These are phyloP conservation scores for Asbolus verrucosus DNA, from an alignment of 1,140 invertebrate species.

Conservation along the genomic window DNA sequence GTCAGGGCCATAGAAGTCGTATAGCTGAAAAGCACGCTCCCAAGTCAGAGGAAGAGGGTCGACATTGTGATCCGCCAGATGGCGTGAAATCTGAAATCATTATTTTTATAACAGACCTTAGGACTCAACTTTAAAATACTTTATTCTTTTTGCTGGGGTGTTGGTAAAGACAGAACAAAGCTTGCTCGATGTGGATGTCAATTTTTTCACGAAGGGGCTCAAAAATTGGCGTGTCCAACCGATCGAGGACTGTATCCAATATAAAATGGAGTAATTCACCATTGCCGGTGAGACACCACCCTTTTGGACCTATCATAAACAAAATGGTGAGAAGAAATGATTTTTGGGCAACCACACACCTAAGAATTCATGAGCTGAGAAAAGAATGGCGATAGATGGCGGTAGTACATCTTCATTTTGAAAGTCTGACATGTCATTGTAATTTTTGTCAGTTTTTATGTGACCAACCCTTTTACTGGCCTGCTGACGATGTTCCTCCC, in stretches of 20 bases:
- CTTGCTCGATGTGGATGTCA: conserved; percentile 84
- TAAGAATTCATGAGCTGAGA: conserved; percentile 87
- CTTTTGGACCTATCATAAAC: conserved; percentile 56
- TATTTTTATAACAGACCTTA: not conserved
- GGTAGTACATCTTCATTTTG: conserved; percentile 72
- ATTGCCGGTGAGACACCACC: conserved; percentile 83
- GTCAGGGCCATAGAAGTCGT: conserved; percentile 86
- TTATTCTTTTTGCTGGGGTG: conserved; percentile 84
- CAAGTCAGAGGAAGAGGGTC: conserved; percentile 80
- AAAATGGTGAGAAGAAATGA: not conserved
- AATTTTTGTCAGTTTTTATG: conserved; percentile 49
- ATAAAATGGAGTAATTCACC: conserved; percentile 83
- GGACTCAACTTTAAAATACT: conserved; percentile 51
- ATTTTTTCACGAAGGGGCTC: conserved; percentile 69
- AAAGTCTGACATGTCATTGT: conserved; percentile 52
- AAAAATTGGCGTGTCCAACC: conserved; percentile 72
- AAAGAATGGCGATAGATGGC: conserved; percentile 81
- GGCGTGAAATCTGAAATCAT: conserved; percentile 67
- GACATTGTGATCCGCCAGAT: conserved; percentile 85
- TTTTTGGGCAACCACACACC: conserved; percentile 66
- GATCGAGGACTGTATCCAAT: conserved; percentile 78
- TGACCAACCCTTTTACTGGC: conserved; percentile 64
- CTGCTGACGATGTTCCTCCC: conserved; percentile 68
- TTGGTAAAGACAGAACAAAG: conserved; percentile 89
- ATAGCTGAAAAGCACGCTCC: conserved; percentile 81